A percentile compares a stretch with the other conserved stretches of the same genome.
Evolutionary conservation across 2,113 vertebrate species (phyloP).

Genomic region (Nannospalax galili): DNA sequence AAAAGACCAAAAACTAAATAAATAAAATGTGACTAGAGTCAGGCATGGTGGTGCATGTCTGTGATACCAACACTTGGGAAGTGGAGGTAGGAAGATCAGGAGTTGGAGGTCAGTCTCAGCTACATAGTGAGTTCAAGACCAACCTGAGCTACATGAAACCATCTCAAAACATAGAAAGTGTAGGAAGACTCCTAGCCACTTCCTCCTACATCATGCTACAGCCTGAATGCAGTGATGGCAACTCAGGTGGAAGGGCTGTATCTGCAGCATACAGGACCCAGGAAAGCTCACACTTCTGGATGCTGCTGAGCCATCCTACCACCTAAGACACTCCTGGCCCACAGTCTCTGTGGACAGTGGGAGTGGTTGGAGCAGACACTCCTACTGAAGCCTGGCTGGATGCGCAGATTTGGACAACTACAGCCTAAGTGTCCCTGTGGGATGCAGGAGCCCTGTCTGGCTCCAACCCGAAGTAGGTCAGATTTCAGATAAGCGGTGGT

Average conservation of each 20-base stretch:
- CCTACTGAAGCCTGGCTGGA: constrained; percentile 22
- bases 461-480: constrained; percentile 81
- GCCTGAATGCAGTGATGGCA: neutral
- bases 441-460: constrained; percentile 76
- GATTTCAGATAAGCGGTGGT: constrained; percentile 81
- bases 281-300: neutral
- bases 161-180: neutral
- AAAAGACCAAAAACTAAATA: too few relatives aligned
- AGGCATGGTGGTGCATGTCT: neutral
- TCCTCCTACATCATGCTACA: too few relatives aligned
- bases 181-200: neutral
- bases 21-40: neutral
- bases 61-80: neutral
- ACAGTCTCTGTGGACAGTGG: neutral
- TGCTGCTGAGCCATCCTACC: neutral
- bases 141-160: neutral
- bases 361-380: neutral
- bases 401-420: neutral
- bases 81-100: too few relatives aligned
- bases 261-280: neutral
- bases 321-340: neutral
- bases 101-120: too few relatives aligned
- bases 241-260: too few relatives aligned
- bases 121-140: too few relatives aligned
- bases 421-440: constrained; percentile 58